Percentiles rank a stretch among this genome's conserved stretches.
Evolutionary conservation across 2,797 vertebrate species (phyloP).

Genomic region (Oreonectes daqikongensis): DNA sequence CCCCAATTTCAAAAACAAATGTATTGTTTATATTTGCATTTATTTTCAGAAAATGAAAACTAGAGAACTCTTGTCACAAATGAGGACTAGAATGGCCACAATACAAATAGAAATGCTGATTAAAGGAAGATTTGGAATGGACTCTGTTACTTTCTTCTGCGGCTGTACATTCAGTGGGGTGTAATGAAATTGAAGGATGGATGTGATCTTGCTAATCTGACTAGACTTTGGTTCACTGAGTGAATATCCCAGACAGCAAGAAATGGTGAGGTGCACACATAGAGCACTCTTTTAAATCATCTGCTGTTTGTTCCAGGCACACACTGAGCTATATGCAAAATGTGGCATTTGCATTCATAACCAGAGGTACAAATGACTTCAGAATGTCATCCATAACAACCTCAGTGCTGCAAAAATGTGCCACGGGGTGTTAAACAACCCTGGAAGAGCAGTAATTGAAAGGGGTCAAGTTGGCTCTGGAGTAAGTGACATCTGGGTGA

Average conservation of each 20-base stretch:
- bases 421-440: constrained; percentile 13
- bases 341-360: constrained; percentile 20
- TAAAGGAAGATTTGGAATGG: too few species aligned
- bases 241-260: background rate
- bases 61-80: too few species aligned
- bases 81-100: too few species aligned
- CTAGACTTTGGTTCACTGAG: background rate
- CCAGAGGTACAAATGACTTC: background rate
- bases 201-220: background rate
- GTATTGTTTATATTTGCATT: too few species aligned
- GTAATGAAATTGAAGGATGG: background rate
- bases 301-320: constrained; percentile 2
- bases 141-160: too few species aligned
- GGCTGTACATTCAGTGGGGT: background rate
- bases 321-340: background rate
- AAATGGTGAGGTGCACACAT: background rate
- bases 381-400: background rate
- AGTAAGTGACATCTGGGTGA: constrained; percentile 19
- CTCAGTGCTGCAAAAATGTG: background rate
- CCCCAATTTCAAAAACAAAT: too few species aligned
- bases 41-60: too few species aligned
- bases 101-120: too few species aligned
- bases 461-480: constrained; percentile 15
- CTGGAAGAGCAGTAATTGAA: constrained; percentile 11
- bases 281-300: background rate